Evolutionary conservation across 1,140 invertebrate species (phyloP), one percentile per base, ranked within the genome.

Genomic region (Scylla paramamosain): DNA sequence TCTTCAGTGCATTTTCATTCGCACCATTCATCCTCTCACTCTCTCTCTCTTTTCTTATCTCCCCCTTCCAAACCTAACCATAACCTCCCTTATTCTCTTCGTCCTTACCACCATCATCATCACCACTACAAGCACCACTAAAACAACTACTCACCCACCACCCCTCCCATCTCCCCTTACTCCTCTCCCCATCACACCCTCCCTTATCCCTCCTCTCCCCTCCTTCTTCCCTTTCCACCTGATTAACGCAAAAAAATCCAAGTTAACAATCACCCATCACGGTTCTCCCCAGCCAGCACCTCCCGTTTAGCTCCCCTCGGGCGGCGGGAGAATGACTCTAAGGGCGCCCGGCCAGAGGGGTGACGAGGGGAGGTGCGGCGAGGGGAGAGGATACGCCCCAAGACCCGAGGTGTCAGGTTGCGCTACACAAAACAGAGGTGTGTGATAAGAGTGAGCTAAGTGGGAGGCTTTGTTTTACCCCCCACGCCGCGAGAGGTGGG

Each of bases 181-280:
- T 46, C 82, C 67, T 16, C 31, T 39, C 59, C 29, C 28, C 29
- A 20, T 31, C 52, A 20, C 31, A 20, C 91, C 59, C 91, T 82
- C 91, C 45, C 29, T 25, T 84, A 46, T 31, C 25, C 20, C 83
- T 45, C 31, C 29, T 67, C 39, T 25, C 59, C 88, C 39, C 88
- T 83, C 67, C 59, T 31, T 46, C 82, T 29, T 39, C 67, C 59
- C 67, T 48, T 92, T 91, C 90, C 90, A 88, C 94, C 93, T 92
- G 94, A 95, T 92, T 92, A 95, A 39, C 39, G n/a, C 87, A 94
- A 94, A 94, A 94, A 94, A 94, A 83, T 46, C 67, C 45, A 39
- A 28, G 86, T 89, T 94, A 94, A 94, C 93, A 94, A 94, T 94
- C 87, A 59, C 4, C 87, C 90, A 94, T 94, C 93, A 94, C 25